phyloP scores from a whole-genome alignment of 2,888 invertebrate genomes.

The Choristoneura rosaceana region DNA sequence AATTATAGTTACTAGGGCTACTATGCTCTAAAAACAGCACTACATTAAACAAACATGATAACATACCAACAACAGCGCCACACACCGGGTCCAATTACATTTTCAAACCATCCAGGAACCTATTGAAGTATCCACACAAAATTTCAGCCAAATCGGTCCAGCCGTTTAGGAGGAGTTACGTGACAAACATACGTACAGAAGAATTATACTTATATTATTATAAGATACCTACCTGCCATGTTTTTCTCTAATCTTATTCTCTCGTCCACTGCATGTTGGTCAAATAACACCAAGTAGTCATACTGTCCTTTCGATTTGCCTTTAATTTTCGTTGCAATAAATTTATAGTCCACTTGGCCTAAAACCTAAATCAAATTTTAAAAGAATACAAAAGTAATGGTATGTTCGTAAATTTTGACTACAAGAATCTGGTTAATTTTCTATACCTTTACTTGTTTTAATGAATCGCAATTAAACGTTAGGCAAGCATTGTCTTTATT shows the following conservation, averaged over 20 bases:
- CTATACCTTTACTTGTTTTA: constrained; percentile 65
- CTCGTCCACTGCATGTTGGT: constrained; percentile 96
- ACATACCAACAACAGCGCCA: too few relatives aligned
- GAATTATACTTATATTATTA: not conserved
- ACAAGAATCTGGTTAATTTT: not conserved
- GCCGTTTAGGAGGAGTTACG: too few relatives aligned
- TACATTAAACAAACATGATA: too few relatives aligned
- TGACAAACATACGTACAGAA: not conserved
- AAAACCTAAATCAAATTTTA: constrained; percentile 79
- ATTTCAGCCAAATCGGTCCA: too few relatives aligned
- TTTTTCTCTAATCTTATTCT: constrained; percentile 91
- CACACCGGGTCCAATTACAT: too few relatives aligned
- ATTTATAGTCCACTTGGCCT: constrained; percentile 91
- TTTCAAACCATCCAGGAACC: too few relatives aligned
- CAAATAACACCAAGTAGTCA: constrained; percentile 88
- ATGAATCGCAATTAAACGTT: constrained; percentile 63
- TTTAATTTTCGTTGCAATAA: constrained; percentile 84
- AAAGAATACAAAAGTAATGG: not conserved
- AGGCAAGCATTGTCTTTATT: constrained; percentile 63
- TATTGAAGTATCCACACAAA: too few relatives aligned
- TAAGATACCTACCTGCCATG: constrained; percentile 76
- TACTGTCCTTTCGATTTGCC: constrained; percentile 59
- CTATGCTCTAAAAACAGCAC: too few relatives aligned
- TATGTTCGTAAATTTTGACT: too few relatives aligned
- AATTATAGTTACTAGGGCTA: too few relatives aligned